Base-by-base conservation (phyloP, 2,797 vertebrate genomes). In the Typhlichthys subterraneus region DNA sequence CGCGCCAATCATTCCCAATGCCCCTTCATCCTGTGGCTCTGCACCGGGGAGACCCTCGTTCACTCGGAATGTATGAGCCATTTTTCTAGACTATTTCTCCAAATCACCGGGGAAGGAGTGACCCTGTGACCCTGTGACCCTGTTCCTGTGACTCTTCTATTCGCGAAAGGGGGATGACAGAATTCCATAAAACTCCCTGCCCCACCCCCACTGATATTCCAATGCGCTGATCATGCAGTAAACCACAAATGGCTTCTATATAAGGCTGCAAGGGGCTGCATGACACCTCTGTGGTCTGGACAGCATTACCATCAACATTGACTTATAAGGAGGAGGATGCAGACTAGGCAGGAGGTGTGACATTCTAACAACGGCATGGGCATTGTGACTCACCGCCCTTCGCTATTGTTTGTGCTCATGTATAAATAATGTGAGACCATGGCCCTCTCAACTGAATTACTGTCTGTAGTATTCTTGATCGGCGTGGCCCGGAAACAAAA, bases 261-360 rank as follows among this genome's bases (percentile, higher is more conserved):
- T 92, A 91, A 89, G 91, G 90, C 66, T 46, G 58, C 61, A 17
- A 53, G 12, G 75, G 63, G 53, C 63, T 49, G 64, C 53, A 45
- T 51, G 83, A 88, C 86, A 89, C 83, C 72, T 79, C 23, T 66
- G 79, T 77, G 77, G 80, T 77, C 85, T 87, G 75, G 79, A 82
- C 70, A 74, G 77, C 74, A 74, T 82, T 76, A 81, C 80, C 78
- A 76, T 88, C 84, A 92, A 91, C 91, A 90, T 84, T 53, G 85
- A 82, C 92, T 91, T 93, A 92, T 93, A 93, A 91, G 93, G 92
- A 91, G 83, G 85, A 83, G 57, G 46, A 10, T 61, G 73, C 67
- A 23, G 53, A 65, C 48, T 60, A 54, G n/a, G 33, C 56, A 61
- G 52, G 71, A 61, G 72, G 76, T 64, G 67, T 47, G 46, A 57